Evolutionary conservation across 2,113 vertebrate genomes (phyloP).

Genomic region (Calidris pygmaea): DNA sequence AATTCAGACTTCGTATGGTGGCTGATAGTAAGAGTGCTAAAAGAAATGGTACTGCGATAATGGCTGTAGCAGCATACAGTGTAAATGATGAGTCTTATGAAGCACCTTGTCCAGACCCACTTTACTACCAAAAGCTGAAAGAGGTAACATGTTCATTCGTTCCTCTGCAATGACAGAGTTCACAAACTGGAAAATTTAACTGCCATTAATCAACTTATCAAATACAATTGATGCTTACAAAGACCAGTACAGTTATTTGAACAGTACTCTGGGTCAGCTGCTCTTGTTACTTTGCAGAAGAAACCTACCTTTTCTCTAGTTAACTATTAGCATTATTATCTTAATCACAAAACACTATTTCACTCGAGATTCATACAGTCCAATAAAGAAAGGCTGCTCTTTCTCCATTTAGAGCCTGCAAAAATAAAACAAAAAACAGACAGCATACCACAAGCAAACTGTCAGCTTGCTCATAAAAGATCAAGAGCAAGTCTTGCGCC

Average conservation of each 20-base stretch:
- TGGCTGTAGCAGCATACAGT: not conserved
- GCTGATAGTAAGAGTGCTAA: not conserved
- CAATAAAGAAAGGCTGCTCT: not conserved
- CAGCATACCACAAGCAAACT: constrained; percentile 58
- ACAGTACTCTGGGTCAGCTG: not conserved
- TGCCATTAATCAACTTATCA: not conserved
- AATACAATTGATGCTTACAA: not conserved
- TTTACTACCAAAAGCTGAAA: not conserved
- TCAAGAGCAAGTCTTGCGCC: constrained; percentile 16
- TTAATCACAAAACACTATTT: not conserved
- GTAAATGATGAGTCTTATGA: not conserved
- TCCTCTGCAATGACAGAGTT: not conserved
- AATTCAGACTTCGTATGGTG: not conserved
- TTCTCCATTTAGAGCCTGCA: not conserved
- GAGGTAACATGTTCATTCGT: not conserved
- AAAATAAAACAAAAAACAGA: constrained; percentile 15
- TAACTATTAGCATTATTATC: not conserved
- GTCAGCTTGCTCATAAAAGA: constrained; percentile 61
- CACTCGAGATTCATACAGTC: not conserved
- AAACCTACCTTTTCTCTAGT: not conserved
- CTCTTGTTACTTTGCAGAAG: not conserved
- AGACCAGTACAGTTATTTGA: not conserved
- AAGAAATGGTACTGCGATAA: not conserved
- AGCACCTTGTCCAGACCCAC: not conserved
- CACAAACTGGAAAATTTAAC: not conserved